phyloP scores from a whole-genome alignment of 2,888 invertebrate species.

The Acleris holmiana region DNA sequence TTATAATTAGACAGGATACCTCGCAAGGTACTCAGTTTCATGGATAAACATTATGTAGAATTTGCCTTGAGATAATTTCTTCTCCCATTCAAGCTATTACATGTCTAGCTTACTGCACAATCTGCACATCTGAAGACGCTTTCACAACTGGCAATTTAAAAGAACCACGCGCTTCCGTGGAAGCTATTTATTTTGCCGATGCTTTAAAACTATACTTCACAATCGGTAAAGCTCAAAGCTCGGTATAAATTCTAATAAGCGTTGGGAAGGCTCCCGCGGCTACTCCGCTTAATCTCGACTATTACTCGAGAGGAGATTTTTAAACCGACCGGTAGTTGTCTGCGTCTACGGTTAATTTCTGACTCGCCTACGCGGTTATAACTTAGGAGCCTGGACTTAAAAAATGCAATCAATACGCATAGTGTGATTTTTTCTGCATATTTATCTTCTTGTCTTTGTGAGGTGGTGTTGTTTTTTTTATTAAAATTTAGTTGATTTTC shows the following conservation, averaged over 20 bases:
- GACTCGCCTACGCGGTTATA: slow-evolving; percentile 17
- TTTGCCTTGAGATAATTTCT: no score
- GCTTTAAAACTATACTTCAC: slow-evolving; percentile 28
- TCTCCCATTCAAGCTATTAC: no score
- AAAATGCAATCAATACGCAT: neutral
- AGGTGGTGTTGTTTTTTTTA: no score
- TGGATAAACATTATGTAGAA: no score
- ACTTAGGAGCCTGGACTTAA: neutral
- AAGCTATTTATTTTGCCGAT: slow-evolving; percentile 45
- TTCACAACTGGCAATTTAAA: slow-evolving; percentile 48
- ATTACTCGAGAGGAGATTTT: slow-evolving; percentile 76
- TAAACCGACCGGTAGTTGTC: slow-evolving; percentile 71
- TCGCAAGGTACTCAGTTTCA: no score
- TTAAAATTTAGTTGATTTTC: no score
- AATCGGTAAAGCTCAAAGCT: slow-evolving; percentile 40
- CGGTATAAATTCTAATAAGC: slow-evolving; percentile 79
- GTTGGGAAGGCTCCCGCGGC: slow-evolving; percentile 73
- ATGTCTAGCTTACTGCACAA: neutral
- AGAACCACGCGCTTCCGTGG: slow-evolving; percentile 61
- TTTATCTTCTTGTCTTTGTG: no score
- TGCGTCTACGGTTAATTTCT: slow-evolving; percentile 69
- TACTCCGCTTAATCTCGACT: slow-evolving; percentile 76
- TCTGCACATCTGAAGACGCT: neutral
- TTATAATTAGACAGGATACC: no score
- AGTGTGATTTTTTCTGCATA: no score